Evolutionary conservation across 1,140 invertebrate genomes (phyloP), one percentile per base, ranked within the genome.

Genomic region (Heterodera carotae): DNA sequence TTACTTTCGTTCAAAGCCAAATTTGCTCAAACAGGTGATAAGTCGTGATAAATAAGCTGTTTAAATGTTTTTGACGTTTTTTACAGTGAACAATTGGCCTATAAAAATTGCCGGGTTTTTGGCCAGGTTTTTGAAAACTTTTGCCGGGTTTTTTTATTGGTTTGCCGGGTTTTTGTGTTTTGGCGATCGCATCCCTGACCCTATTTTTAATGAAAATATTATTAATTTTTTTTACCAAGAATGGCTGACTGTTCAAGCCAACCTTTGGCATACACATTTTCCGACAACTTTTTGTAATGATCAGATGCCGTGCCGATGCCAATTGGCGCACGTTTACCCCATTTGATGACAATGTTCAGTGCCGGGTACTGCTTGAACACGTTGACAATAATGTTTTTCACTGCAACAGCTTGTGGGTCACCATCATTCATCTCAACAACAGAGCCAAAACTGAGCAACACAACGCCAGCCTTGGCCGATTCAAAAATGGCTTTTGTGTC

Each of bases 201-300:
- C n/a, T n/a, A n/a, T n/a, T n/a, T n/a, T n/a, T n/a, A n/a, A n/a
- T n/a, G 2, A 43, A 43, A 43, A 12, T 43, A 10, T 43, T 43
- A 22, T n/a, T 25, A 18, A 22, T n/a, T 56, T 15, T 56, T 56
- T 80, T 85, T 88, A 90, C 90, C 91, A 56, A 92, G 85, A 83
- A 92, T 87, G 83, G 91, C 91, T 81, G 91, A 90, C 88, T 93
- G 92, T 22, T 92, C 92, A 79, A 92, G 87, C 92, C 92, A 93
- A 79, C 90, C 89, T 69, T 89, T 82, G 33, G 91, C 60, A 64
- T 82, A 75, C 12, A 88, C 66, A 76, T 87, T 87, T n/a, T 71
- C 67, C 25, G 68, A 53, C n/a, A 80, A 73, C 27, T 62, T 81
- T 25, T 80, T 79, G 29, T 33, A 59, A 27, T 33, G 27, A 10